phyloP scores from a whole-genome alignment of 2,797 vertebrate species.

The Gymnoscopelus braueri region DNA sequence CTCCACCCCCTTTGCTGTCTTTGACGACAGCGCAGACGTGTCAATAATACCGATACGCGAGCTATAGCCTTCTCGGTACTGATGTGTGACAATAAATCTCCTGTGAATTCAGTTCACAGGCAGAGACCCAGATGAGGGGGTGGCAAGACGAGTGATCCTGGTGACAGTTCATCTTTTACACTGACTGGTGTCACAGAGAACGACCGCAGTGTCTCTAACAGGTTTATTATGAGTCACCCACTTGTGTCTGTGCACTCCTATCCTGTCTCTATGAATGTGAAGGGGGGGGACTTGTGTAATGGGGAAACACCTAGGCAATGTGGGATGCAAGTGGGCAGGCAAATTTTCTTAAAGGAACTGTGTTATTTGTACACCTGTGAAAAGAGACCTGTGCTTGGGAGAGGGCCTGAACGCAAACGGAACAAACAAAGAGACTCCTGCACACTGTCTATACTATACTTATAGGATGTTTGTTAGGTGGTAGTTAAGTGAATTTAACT shows the following conservation, averaged over 20 bases:
- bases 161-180: conserved; percentile 33
- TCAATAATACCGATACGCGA: conserved; percentile 16
- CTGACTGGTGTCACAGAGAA: conserved; percentile 49
- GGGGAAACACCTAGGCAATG: background rate
- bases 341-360: conserved; percentile 34
- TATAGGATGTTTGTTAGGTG: too few species aligned
- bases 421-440: too few species aligned
- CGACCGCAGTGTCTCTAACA: conserved; percentile 28
- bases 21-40: conserved; percentile 22
- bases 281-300: conserved; percentile 15
- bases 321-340: conserved; percentile 21
- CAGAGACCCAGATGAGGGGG: conserved; percentile 26
- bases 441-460: too few species aligned
- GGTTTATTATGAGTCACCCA: background rate
- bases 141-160: conserved; percentile 46
- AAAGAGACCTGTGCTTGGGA: too few species aligned
- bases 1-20: background rate
- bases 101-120: conserved; percentile 2
- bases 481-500: too few species aligned
- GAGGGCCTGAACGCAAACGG: too few species aligned
- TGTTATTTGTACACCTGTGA: too few species aligned
- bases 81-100: conserved; percentile 33
- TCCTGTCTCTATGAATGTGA: conserved; percentile 40
- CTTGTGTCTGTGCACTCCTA: conserved; percentile 18
- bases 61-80: conserved; percentile 1